Base-by-base conservation (phyloP, 2,888 invertebrate genomes). In the Sicus ferrugineus region DNA sequence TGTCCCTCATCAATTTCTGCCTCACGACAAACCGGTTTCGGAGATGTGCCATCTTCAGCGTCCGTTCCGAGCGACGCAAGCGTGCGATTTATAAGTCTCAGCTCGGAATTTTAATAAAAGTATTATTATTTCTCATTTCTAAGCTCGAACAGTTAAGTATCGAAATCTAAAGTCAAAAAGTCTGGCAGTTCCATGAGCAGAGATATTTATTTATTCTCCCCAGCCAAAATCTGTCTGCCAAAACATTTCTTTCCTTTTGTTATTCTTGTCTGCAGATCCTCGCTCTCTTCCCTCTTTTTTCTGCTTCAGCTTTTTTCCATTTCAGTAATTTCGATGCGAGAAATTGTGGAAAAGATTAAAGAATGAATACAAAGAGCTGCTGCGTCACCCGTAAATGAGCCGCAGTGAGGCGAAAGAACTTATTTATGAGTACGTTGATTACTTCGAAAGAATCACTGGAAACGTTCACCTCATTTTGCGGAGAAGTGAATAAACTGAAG, bases 271-370 rank as follows among this genome's bases (percentile, higher is more conserved):
- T 30, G 28, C 34, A 6, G 1, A 6, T 9, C 19, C 5, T 28
- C 34, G 34, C 34, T 59, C 34, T 62, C 48, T 46, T 61, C n/a
- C 9, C 46, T 61, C 23, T n/a, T 42, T 23, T 23, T 42, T 61
- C 6, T 38, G 6, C 21, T 56, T 0, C 31, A 19, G 19, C 21
- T 11, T 19, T n/a, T 62, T 61, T 62, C 30, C 62, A 62, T 48
- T 62, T 62, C 23, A 42, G 48, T 62, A 62, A 61, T 61, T 14
- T 62, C 48, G 11, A 46, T 46, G 48, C 26, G 48, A 62, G 30
- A 48, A 48, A 42, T 46, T 19, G 26, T 30, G n/a, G 11, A 38
- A n/a, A 23, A 31, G n/a, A 16, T 16, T n/a, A 16, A 42, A n/a
- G n/a, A 42, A 42, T 9, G 19, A n/a, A 4, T 23, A 50, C 50